A percentile compares a stretch with the other conserved stretches of the same genome.
These are phyloP conservation scores for Cetoscarus ocellatus DNA, from an alignment of 2,797 vertebrate species.

Conservation along the genomic window DNA sequence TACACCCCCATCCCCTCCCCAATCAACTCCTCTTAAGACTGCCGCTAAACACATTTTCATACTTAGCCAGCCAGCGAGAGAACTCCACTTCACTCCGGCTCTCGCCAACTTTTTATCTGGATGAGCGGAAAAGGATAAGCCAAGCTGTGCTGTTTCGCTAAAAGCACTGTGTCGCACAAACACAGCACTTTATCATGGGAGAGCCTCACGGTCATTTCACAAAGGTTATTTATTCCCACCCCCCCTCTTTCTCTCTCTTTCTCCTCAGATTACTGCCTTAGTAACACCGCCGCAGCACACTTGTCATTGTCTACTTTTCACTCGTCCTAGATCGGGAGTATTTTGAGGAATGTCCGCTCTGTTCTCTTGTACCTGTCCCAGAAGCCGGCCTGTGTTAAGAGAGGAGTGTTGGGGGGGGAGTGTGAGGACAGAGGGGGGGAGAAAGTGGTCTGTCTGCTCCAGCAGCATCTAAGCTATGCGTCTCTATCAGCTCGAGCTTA, in stretches of 20 bases:
- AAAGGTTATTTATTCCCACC: constrained; percentile 54
- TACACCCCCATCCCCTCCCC: constrained; percentile 72
- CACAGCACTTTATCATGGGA: constrained; percentile 55
- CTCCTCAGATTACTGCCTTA: constrained; percentile 72
- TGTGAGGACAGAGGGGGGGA: constrained; percentile 50
- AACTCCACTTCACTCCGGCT: constrained; percentile 43
- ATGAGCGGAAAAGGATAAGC: constrained; percentile 61
- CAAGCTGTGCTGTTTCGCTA: constrained; percentile 33
- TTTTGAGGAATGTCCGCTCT: constrained; percentile 80
- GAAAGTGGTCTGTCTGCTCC: constrained; percentile 40
- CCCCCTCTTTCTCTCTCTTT: not conserved
- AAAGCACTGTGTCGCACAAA: constrained; percentile 33
- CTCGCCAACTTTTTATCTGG: constrained; percentile 74
- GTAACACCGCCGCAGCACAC: constrained; percentile 69
- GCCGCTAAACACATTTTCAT: constrained; percentile 81
- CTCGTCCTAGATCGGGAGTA: constrained; percentile 79
- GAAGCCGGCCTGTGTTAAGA: constrained; percentile 60
- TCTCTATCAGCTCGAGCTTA: constrained; percentile 57
- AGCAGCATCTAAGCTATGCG: constrained; percentile 35
- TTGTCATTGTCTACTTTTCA: constrained; percentile 79
- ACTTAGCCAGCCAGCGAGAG: constrained; percentile 55
- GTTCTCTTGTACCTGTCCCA: constrained; percentile 70
- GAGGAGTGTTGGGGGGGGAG: constrained; percentile 33
- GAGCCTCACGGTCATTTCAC: constrained; percentile 64
- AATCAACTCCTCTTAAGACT: constrained; percentile 80